Evolutionary conservation across 2,797 vertebrate genomes (phyloP), one percentile per base, ranked within the genome.

Genomic region (Eurystomus glaucurus): DNA sequence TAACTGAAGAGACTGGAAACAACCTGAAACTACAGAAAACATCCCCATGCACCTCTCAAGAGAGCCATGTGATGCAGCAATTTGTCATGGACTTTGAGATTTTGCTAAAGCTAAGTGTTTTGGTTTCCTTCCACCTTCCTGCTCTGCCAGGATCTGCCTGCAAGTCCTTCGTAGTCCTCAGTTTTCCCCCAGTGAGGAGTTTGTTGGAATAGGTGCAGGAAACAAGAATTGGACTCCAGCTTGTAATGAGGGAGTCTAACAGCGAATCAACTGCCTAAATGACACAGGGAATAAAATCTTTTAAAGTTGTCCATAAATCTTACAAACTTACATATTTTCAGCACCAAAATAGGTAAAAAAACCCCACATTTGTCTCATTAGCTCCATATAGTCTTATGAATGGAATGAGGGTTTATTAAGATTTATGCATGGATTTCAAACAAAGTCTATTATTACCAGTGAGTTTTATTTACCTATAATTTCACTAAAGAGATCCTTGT

Each of bases 101-200:
- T 45, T 92, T 83, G 51, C 55, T 84, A 4, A 82, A 88, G 72
- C n/a, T 48, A 84, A 70, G 10, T 82, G 86, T 58, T 93, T 79
- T 61, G 17, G 15, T 57, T 90, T 72, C 20, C 23, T 48, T 77
- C 41, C 19, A 46, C 19, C 31, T 58, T 81, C 37, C 74, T 54
- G 26, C 54, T 83, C 72, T 90, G 60, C 23, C 35, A 60, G 26
- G 21, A 61, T 16, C 41, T 69, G 57, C 9, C 69, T 65, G 23
- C 0, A 7, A 91, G 31, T 35, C 48, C 35, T 55, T 35, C 52
- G 29, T 26, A 37, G 39, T 77, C 41, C 39, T 64, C 64, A 64
- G 17, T 45, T 33, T 61, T n/a, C 54, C 17, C 8, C 2, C 33
- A 58, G 43, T 10, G 14, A 69, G 17, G 8, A 70, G 19, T 20